Evolutionary conservation across 2,888 invertebrate species (phyloP).

Genomic region (Cheilosia soror): DNA sequence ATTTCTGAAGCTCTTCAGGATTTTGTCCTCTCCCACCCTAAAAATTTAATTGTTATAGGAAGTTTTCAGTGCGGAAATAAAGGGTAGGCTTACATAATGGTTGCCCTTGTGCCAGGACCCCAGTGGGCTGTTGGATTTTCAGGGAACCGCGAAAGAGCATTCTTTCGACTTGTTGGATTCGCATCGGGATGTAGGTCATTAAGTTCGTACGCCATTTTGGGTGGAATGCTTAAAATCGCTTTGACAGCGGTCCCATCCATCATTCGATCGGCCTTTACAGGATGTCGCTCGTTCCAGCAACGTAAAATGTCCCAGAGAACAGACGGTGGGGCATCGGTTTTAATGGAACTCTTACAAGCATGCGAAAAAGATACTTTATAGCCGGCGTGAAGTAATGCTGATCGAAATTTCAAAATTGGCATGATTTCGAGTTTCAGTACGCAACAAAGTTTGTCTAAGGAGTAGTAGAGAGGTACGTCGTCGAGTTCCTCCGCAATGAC

Average conservation of each 20-base stretch:
- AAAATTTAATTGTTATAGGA: conserved; percentile 66
- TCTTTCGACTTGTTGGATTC: conserved; percentile 91
- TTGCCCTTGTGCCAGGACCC: conserved; percentile 95
- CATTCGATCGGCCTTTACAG: conserved; percentile 87
- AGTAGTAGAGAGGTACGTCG: conserved; percentile 94
- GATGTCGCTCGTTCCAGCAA: conserved; percentile 90
- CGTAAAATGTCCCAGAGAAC: conserved; percentile 97
- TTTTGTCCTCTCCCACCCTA: conserved; percentile 87
- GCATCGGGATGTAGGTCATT: conserved; percentile 86
- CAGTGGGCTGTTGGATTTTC: conserved; percentile 93
- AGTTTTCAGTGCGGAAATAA: conserved; percentile 8
- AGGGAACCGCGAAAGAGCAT: conserved; percentile 91
- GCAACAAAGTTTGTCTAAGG: conserved; percentile 90
- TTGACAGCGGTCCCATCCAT: conserved; percentile 81
- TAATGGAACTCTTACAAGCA: conserved; percentile 93
- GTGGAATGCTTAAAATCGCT: conserved; percentile 85
- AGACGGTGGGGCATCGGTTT: conserved; percentile 94
- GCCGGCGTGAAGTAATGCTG: conserved; percentile 95
- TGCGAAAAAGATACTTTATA: conserved; percentile 97
- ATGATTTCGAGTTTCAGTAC: conserved; percentile 89
- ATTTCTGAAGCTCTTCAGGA: conserved; percentile 86
- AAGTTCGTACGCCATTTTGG: conserved; percentile 84
- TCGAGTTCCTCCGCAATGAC: conserved; percentile 93
- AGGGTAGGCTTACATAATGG: conserved; percentile 87
- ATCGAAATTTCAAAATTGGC: conserved; percentile 89